Evolutionary conservation across 2,113 vertebrate species (phyloP).

Genomic region (Muntiacus reevesi): DNA sequence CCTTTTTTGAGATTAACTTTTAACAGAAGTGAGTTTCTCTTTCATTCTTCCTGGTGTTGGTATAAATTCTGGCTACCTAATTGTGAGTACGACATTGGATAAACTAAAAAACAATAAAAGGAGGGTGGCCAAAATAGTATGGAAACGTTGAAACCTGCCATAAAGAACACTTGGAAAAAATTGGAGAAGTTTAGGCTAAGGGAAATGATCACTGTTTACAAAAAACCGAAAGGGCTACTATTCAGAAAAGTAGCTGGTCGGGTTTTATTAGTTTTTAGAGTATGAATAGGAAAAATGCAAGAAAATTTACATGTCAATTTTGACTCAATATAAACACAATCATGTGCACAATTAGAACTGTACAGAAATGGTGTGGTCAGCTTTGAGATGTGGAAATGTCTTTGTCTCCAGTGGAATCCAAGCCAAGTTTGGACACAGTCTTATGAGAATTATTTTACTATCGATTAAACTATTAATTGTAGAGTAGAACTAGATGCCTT

Average conservation of each 20-base stretch:
- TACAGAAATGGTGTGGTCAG: not conserved
- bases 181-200: not conserved
- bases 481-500: not conserved
- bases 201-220: not conserved
- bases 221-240: not conserved
- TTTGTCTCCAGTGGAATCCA: not conserved
- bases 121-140: not conserved
- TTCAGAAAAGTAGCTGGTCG: not conserved
- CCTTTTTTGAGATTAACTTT: not conserved
- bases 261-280: not conserved
- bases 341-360: not conserved
- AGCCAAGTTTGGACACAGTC: not conserved
- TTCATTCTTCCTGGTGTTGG: not conserved
- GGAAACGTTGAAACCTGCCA: not conserved
- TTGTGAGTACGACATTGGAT: not conserved
- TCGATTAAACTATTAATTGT: not conserved
- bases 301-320: not conserved
- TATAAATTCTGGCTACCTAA: not conserved
- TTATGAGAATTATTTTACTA: not conserved
- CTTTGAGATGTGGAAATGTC: not conserved
- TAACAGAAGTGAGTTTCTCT: not conserved
- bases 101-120: not conserved
- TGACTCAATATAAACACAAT: not conserved
- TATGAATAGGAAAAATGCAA: not conserved
- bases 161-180: not conserved